A percentile compares a stretch with the other conserved stretches of the same genome.
These are phyloP conservation scores for Drosophila nr. perissopoda DNA, from an alignment of 2,888 invertebrate genomes.

Conservation along the genomic window DNA sequence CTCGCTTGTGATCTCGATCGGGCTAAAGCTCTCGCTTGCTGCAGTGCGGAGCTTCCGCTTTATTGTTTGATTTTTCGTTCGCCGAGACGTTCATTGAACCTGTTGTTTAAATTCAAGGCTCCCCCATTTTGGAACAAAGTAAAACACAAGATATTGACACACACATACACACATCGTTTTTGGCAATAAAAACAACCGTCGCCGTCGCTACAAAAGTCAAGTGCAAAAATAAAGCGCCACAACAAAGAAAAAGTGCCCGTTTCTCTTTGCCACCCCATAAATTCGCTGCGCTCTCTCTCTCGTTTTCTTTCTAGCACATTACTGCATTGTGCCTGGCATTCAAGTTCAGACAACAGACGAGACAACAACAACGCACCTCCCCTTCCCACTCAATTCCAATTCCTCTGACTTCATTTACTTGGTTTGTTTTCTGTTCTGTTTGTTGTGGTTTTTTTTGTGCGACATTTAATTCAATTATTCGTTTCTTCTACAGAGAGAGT, in stretches of 20 bases:
- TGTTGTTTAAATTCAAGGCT: constrained; percentile 61
- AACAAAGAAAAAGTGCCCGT: constrained; percentile 71
- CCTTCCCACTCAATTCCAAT: constrained; percentile 12
- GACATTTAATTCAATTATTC: constrained; percentile 75
- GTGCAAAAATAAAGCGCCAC: constrained; percentile 66
- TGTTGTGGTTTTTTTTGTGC: constrained; percentile 34
- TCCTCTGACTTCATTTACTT: constrained; percentile 58
- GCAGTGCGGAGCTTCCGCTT: constrained; percentile 41
- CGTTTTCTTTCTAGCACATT: constrained; percentile 18
- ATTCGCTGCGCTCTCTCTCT: constrained; percentile 10
- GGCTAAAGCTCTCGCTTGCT: constrained; percentile 42
- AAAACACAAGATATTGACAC: constrained; percentile 28
- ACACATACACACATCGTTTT: constrained; percentile 42
- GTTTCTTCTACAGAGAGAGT: constrained; percentile 20
- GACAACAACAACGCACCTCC: constrained; percentile 18
- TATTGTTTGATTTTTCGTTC: constrained; percentile 23
- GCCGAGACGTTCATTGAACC: constrained; percentile 67
- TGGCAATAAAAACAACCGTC: constrained; percentile 70
- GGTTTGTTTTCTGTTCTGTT: constrained; percentile 29
- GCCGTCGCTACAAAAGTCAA: constrained; percentile 67
- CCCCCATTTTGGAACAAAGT: constrained; percentile 29
- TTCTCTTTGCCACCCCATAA: constrained; percentile 22
- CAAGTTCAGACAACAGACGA: constrained; percentile 59
- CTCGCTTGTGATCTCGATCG: constrained; percentile 62
- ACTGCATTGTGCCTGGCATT: constrained; percentile 51